Percentiles rank a stretch among this genome's conserved stretches.
These are phyloP conservation scores for Oryzias dopingdopingensis DNA, from an alignment of 2,797 vertebrate genomes.

Conservation along the genomic window DNA sequence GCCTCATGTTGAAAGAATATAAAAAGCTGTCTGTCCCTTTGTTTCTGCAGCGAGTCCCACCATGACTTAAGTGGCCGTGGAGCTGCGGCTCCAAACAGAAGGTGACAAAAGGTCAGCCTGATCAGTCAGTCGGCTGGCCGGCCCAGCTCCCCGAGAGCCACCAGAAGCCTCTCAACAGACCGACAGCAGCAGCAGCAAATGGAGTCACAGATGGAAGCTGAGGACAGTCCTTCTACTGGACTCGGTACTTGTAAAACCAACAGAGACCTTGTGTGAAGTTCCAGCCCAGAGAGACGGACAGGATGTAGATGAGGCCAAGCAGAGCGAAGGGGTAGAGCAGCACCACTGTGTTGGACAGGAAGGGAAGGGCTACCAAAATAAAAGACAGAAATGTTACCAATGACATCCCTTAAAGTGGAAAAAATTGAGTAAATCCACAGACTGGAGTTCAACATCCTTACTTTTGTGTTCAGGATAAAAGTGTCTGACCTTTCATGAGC, in stretches of 20 bases:
- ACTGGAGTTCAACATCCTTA: too few relatives aligned
- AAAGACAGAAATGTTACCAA: not conserved
- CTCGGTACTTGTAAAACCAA: constrained; percentile 92
- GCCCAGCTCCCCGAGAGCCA: constrained; percentile 17
- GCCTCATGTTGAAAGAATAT: constrained; percentile 71
- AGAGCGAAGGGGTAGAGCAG: constrained; percentile 93
- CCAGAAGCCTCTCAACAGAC: constrained; percentile 10
- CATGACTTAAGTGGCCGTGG: constrained; percentile 6
- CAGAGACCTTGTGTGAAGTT: constrained; percentile 93
- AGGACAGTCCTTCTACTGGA: constrained; percentile 73
- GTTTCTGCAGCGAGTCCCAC: constrained; percentile 31
- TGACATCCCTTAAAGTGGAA: too few relatives aligned
- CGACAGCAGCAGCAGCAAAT: constrained; percentile 19
- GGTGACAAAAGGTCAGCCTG: constrained; percentile 3
- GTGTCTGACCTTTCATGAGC: too few relatives aligned
- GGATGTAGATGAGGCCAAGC: constrained; percentile 85
- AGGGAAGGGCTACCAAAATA: constrained; percentile 82
- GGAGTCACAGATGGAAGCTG: constrained; percentile 1
- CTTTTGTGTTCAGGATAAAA: too few relatives aligned
- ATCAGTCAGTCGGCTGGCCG: not conserved
- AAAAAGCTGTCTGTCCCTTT: constrained; percentile 26
- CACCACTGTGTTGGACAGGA: constrained; percentile 92
- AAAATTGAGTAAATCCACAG: too few relatives aligned
- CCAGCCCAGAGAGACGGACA: constrained; percentile 92
- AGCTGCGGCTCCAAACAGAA: constrained; percentile 26